Percentiles rank a stretch among this genome's conserved stretches.
These are phyloP conservation scores for Rhinoderma darwinii DNA, from an alignment of 2,113 vertebrate species.

Conservation along the genomic window DNA sequence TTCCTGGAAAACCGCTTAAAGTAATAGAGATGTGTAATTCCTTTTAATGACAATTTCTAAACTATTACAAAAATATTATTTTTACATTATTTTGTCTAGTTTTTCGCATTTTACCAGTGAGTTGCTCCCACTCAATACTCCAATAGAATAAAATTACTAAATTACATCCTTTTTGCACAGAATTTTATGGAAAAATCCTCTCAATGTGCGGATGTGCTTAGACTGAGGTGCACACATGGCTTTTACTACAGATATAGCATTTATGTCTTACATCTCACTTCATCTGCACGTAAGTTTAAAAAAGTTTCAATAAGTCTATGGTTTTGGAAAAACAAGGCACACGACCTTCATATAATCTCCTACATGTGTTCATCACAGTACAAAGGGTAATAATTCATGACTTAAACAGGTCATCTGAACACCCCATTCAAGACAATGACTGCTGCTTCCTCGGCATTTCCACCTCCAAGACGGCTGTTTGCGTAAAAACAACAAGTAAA, in stretches of 20 bases:
- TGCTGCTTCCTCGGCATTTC: constrained; percentile 92
- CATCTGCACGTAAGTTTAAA: constrained; percentile 50
- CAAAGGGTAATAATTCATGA: constrained; percentile 83
- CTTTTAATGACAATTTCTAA: too few species aligned
- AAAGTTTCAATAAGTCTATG: constrained; percentile 28
- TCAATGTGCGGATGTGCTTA: neutral
- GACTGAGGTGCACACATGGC: neutral
- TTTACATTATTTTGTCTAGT: neutral
- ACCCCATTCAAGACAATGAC: constrained; percentile 78
- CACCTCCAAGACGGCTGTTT: constrained; percentile 91
- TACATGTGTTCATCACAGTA: constrained; percentile 77
- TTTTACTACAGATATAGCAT: neutral
- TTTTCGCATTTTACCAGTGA: neutral
- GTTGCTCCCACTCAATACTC: too few species aligned
- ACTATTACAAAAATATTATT: too few species aligned
- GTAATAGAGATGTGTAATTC: too few species aligned
- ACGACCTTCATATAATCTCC: constrained; percentile 62
- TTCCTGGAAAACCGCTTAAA: too few species aligned
- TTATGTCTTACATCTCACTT: constrained; percentile 46
- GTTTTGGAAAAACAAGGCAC: constrained; percentile 55
- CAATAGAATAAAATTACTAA: too few species aligned
- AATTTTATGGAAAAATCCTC: neutral
- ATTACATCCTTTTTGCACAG: neutral
- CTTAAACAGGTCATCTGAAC: constrained; percentile 81
- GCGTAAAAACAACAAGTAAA: constrained; percentile 94